Evolutionary conservation across 2,888 invertebrate species (phyloP).

Genomic region (Dynastes tityus): DNA sequence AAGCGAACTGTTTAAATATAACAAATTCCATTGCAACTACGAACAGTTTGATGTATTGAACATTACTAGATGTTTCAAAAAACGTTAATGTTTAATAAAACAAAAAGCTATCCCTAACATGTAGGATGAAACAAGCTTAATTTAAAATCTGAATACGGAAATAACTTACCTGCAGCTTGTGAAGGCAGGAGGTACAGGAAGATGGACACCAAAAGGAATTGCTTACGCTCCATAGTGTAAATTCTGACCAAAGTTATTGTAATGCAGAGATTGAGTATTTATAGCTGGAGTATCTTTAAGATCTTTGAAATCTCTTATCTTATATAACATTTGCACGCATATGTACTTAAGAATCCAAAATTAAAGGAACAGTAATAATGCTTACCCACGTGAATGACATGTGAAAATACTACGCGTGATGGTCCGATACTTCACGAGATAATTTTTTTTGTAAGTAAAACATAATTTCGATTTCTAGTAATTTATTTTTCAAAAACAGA

Average conservation of each 20-base stretch:
- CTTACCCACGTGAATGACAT: too few species aligned
- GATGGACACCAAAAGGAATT: not conserved
- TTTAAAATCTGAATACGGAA: not conserved
- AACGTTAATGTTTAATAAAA: not conserved
- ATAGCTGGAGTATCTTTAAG: not conserved
- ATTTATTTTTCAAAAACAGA: too few species aligned
- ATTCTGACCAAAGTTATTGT: not conserved
- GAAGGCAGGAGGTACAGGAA: not conserved
- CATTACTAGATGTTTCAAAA: not conserved
- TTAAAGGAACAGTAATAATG: too few species aligned
- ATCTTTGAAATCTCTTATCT: too few species aligned
- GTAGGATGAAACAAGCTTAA: too few species aligned
- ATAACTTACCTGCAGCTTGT: not conserved
- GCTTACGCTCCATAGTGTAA: not conserved
- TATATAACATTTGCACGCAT: too few species aligned
- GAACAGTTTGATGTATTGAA: not conserved
- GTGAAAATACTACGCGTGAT: too few species aligned
- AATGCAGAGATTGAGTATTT: not conserved
- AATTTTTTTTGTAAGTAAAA: too few species aligned
- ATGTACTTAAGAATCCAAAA: too few species aligned
- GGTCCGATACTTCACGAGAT: too few species aligned
- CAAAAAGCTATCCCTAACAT: not conserved
- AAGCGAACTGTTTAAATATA: not conserved
- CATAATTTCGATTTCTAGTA: too few species aligned
- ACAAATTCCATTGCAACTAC: not conserved